Evolutionary conservation across 92 coral and sea anemone genomes (phyloP), one percentile per base, ranked within the genome.

Genomic region (Porites divaricata): DNA sequence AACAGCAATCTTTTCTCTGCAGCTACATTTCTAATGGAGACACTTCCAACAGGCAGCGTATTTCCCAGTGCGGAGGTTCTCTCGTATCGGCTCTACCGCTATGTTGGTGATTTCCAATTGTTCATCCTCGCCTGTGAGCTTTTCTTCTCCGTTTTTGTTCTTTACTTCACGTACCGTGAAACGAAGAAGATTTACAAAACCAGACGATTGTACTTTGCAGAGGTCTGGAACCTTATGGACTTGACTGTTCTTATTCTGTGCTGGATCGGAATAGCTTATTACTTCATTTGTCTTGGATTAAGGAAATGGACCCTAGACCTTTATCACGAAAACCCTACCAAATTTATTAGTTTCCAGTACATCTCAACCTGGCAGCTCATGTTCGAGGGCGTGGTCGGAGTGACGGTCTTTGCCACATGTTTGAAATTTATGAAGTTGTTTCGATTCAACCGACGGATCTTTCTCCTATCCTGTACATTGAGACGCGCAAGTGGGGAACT

Each of bases 61-160:
- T 52, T 85, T 22, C 86, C 93, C 14, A 83, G 69, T 61, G 83
- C 93, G 10, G 89, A 93, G 72, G 79, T 97, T 64, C 83, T 91
- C 21, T 78, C 98, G 0, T 93, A 90, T 77, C 91, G 99, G 23
- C 93, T 97, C 16, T 97, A 90, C 86, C 89, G 91, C 52, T 95
- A 95, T 62, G 93, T 95, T 12, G 99, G 99, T 23, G 98, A 97
- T 85, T 97, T 97, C 62, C 98, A 97, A 74, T 28, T 93, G 9
- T 95, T 97, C 45, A 79, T 91, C 26, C 80, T 97, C 56, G 96
- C 92, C 6, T 95, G 98, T 84, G 98, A 97, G 75, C 86, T 97
- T 12, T 25, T 91, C 35, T 97, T 89, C 73, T 79, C 95, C 10
- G 58, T 71, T 8, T 95, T 89, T 72, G 84, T 91, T 67, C 71